These are phyloP conservation scores for Capra hircus DNA, from an alignment of 2,113 vertebrate genomes.

Conservation along the genomic window DNA sequence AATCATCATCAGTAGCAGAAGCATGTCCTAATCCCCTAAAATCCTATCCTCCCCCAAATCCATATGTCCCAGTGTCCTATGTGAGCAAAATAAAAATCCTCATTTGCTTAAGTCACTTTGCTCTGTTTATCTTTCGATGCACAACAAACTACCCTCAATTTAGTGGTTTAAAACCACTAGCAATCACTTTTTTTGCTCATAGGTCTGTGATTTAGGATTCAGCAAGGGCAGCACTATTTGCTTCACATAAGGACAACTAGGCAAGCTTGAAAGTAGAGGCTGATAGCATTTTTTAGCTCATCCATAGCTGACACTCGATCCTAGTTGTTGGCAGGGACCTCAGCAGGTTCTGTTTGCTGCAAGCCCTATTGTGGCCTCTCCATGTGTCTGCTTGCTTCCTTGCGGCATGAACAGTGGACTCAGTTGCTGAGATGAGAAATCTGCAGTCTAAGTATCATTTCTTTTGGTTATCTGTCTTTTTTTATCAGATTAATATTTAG, in stretches of 20 bases:
- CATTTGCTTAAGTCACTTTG: neutral
- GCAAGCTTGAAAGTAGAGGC: neutral
- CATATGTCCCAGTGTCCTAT: neutral
- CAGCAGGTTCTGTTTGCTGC: neutral
- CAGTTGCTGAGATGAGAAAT: neutral
- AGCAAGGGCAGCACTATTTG: neutral
- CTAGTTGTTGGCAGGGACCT: neutral
- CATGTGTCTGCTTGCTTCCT: neutral
- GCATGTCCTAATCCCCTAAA: neutral
- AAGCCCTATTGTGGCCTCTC: neutral
- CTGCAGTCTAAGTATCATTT: neutral
- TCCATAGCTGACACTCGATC: neutral
- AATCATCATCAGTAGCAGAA: neutral
- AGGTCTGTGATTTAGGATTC: neutral
- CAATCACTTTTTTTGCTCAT: neutral
- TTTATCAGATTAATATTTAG: neutral
- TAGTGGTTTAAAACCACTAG: neutral
- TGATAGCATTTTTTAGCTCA: neutral
- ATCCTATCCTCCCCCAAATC: neutral
- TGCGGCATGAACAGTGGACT: neutral
- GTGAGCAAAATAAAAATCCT: neutral
- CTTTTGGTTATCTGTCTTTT: neutral
- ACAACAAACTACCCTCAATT: neutral
- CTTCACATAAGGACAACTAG: neutral
- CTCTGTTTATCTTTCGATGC: neutral